Evolutionary conservation across 2,888 invertebrate genomes (phyloP), one percentile per base, ranked within the genome.

Genomic region (Plusia festucae): DNA sequence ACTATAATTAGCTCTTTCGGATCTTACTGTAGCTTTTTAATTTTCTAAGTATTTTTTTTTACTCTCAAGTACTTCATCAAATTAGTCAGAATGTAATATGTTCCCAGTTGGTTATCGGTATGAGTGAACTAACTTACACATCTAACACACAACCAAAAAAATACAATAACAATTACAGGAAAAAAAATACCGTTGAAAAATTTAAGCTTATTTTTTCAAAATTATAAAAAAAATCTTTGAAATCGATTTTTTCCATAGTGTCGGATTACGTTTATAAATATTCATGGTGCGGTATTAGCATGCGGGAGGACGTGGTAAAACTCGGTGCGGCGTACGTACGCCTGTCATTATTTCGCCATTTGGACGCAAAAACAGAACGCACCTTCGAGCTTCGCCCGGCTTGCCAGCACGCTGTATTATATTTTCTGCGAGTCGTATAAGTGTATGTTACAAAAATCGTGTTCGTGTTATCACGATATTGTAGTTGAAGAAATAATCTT

Each of bases 271-370:
- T 88, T 84, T 90, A 94, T 94, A 93, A 94, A 94, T 94, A 94
- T 94, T 94, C 93, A 94, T 93, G 89, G 82, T 82, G 73, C 76
- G 76, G 85, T 91, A 93, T 93, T 93, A 92, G 92, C 90, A 91
- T 93, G 91, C 90, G 87, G 90, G 89, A 83, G 84, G 82, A 84
- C 88, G 84, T 85, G 83, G 84, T 79, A 84, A 85, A 77, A 79
- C 83, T 82, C 73, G 71, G 65, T 76, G 79, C 79, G 82, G 85
- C 85, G 75, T 68, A 84, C 86, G 87, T 85, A 85, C 89, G 90
- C 84, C 90, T 90, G 89, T 93, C 93, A 94, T 94, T 93, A 94
- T 94, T 89, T 93, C 88, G 88, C 87, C 88, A 94, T 94, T 94
- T 94, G 91, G 88, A 79, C 82, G 87, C 92, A 93, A 93, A 94